Percentiles rank a stretch among this genome's conserved stretches.
These are phyloP conservation scores for Drosophila anomalata DNA, from an alignment of 2,888 invertebrate genomes.

Conservation along the genomic window DNA sequence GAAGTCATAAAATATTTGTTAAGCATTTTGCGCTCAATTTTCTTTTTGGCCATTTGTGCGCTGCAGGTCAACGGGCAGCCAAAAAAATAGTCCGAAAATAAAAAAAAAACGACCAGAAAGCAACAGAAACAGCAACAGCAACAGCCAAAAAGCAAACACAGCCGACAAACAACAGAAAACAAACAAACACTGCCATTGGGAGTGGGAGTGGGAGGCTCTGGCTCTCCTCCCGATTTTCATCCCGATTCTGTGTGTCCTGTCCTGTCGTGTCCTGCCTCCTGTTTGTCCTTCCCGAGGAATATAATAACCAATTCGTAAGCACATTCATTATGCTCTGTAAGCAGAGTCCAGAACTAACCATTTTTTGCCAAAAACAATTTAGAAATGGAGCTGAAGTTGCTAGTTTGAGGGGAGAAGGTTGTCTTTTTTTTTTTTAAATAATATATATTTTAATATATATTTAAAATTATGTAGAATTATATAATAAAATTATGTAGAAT, in stretches of 20 bases:
- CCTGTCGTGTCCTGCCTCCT: neutral
- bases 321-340: conserved; percentile 59
- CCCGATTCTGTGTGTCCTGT: conserved; percentile 9
- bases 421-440: too few relatives aligned
- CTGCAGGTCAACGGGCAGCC: conserved; percentile 65
- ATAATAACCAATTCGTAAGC: conserved; percentile 77
- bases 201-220: conserved; percentile 5
- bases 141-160: conserved; percentile 47
- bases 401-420: neutral
- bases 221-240: conserved; percentile 10
- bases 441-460: too few relatives aligned
- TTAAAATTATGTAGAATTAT: too few relatives aligned
- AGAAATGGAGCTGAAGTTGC: neutral
- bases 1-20: conserved; percentile 76
- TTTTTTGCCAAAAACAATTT: neutral
- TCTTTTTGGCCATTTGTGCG: conserved; percentile 68
- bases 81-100: neutral
- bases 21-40: conserved; percentile 77
- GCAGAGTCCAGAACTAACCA: conserved; percentile 14
- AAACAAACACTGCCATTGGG: conserved; percentile 46
- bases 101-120: neutral
- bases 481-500: too few relatives aligned
- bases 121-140: conserved; percentile 6
- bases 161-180: conserved; percentile 38
- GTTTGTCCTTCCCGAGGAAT: conserved; percentile 27